A percentile compares a stretch with the other conserved stretches of the same genome.
phyloP scores from a whole-genome alignment of 1,140 invertebrate species.

The Cepaea nemoralis region DNA sequence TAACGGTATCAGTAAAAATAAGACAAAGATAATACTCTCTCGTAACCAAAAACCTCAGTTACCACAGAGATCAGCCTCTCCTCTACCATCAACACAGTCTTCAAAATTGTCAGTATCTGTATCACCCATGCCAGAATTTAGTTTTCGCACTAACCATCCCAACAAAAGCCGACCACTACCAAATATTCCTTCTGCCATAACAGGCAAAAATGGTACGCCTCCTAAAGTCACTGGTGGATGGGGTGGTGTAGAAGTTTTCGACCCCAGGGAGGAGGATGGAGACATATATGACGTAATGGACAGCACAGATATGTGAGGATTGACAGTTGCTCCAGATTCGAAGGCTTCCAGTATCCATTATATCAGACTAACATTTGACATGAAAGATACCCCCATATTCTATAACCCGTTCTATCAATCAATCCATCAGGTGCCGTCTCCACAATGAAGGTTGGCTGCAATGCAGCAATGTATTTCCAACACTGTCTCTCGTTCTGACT shows the following conservation, averaged over 20 bases:
- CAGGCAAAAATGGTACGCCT: neutral
- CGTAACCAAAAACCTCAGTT: neutral
- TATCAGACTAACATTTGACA: no score
- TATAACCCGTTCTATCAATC: no score
- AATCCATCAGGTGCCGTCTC: no score
- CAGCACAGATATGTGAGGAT: constrained; percentile 31
- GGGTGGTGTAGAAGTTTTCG: constrained; percentile 2
- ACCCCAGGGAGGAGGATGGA: constrained; percentile 27
- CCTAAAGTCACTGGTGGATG: neutral
- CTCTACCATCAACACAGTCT: neutral
- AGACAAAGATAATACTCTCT: neutral
- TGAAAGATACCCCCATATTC: no score
- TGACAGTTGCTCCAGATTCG: no score
- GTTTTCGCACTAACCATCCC: neutral
- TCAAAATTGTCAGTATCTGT: neutral
- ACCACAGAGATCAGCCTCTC: neutral
- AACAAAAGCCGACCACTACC: constrained; percentile 28
- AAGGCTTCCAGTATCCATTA: no score
- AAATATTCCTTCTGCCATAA: neutral
- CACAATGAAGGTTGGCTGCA: no score
- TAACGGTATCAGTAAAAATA: neutral
- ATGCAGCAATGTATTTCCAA: no score
- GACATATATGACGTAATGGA: constrained; percentile 35
- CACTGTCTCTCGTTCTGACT: no score
- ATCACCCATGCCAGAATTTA: neutral